phyloP scores from a whole-genome alignment of 2,113 vertebrate species.

The Fulmarus glacialis region DNA sequence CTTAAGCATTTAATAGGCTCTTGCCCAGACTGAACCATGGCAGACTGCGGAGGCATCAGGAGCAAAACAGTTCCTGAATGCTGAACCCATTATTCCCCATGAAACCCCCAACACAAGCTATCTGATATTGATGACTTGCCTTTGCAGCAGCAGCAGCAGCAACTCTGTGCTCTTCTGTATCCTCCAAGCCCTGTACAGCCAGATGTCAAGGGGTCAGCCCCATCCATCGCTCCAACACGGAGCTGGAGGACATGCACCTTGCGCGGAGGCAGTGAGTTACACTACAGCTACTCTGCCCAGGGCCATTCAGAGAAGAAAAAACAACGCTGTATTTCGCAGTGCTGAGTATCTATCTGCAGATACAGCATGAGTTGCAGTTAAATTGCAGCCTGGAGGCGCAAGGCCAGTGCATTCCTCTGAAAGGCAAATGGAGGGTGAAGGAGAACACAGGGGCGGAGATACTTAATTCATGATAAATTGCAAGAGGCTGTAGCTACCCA shows the following conservation, averaged over 20 bases:
- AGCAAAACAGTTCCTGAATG: neutral
- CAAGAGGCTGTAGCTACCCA: neutral
- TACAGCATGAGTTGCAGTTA: neutral
- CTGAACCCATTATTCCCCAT: neutral
- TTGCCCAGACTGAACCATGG: neutral
- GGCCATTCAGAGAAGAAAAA: neutral
- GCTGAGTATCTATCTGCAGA: neutral
- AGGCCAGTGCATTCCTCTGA: neutral
- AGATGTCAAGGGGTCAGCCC: neutral
- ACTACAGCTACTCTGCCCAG: neutral
- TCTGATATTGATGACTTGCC: neutral
- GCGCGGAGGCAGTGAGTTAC: neutral
- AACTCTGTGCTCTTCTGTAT: neutral
- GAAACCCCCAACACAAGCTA: accelerated
- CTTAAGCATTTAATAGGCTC: neutral
- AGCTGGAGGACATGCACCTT: neutral
- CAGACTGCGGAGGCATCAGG: neutral
- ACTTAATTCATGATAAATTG: constrained; percentile 11
- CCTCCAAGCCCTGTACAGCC: neutral
- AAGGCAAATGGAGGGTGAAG: neutral
- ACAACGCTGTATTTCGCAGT: neutral
- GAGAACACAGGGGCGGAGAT: neutral
- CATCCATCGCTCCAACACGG: neutral
- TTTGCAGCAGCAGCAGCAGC: neutral
- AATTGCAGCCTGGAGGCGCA: neutral